Evolutionary conservation across 2,113 vertebrate genomes (phyloP), one percentile per base, ranked within the genome.

Genomic region (Pseudonaja textilis): DNA sequence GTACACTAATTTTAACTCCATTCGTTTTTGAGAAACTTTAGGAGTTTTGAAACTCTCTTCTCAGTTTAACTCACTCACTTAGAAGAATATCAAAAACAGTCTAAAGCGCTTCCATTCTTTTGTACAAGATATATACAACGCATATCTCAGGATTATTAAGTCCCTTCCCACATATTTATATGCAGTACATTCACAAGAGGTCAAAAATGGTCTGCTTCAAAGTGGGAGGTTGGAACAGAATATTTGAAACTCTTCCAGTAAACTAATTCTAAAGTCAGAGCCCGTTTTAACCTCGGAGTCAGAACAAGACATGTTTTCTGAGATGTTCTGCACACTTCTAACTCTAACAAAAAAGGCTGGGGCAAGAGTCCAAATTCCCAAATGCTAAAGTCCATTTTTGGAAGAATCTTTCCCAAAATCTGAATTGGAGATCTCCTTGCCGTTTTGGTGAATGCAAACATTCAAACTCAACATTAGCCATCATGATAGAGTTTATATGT

Each of bases 401-500:
- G 34, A 39, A 81, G n/a, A 34, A 34, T 2, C 16, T 22, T 81
- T 39, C 22, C 18, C 69, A 81, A 39, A 81, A 22, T 39, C n/a
- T 39, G 34, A 22, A 39, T 8, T 81, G 69, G 6, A 7, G 18
- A 39, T 39, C 69, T 39, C 64, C 45, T 87, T 29, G 0, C 47
- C 85, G 25, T 18, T 2, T 50, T 29, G 47, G 5, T 52, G 85
- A 50, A 39, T 18, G 3, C 69, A 39, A 39, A 81, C 69, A 3
- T 91, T 56, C 95, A 56, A 94, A 23, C 87, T n/a, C 94, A 94
- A 95, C 10, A 88, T 87, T 93, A 85, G 42, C n/a, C 45, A 52
- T 6, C 85, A 16, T 52, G 91, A 93, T 91, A 94, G 91, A 91
- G 20, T 89, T 23, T 26, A 34, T 23, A 23, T 12, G 1, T n/a